Evolutionary conservation across 2,888 invertebrate species (phyloP).

Genomic region (Cheilosia vernalis): DNA sequence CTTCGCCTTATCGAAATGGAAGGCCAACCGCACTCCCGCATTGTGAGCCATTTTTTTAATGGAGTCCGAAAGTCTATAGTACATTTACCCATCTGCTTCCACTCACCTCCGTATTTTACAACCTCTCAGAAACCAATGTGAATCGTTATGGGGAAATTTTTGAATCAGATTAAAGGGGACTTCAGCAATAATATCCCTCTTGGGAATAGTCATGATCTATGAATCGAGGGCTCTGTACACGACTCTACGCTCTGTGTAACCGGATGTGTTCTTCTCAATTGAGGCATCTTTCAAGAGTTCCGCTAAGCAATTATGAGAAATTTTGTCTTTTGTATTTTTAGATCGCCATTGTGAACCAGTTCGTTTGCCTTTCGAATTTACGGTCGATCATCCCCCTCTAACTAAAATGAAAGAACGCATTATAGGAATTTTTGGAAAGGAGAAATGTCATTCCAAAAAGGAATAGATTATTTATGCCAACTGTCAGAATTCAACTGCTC

Average conservation of each 20-base stretch:
- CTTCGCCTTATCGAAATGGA: too few species aligned
- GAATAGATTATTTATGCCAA: background rate
- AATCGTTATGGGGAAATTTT: background rate
- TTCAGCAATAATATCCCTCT: background rate
- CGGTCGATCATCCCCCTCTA: background rate
- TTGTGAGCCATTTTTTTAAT: too few species aligned
- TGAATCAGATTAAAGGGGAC: background rate
- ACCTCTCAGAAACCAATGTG: too few species aligned
- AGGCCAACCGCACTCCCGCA: too few species aligned
- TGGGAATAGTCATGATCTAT: slow-evolving; percentile 15
- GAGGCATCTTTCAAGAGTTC: background rate
- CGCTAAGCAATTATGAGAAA: too few species aligned
- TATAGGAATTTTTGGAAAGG: background rate
- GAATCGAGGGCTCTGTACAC: background rate
- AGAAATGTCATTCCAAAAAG: background rate
- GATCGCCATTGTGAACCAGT: slow-evolving; percentile 32
- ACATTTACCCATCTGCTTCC: too few species aligned
- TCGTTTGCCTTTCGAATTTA: slow-evolving; percentile 8
- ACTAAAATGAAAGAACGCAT: too few species aligned
- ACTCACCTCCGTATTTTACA: too few species aligned
- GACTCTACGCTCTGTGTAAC: background rate
- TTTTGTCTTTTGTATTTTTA: slow-evolving; percentile 24
- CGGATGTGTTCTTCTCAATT: slow-evolving; percentile 38
- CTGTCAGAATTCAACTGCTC: too few species aligned
- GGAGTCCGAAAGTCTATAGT: too few species aligned